Conservation (phyloP, 2,888 invertebrate species). For the Drosophila koepferae region DNA sequence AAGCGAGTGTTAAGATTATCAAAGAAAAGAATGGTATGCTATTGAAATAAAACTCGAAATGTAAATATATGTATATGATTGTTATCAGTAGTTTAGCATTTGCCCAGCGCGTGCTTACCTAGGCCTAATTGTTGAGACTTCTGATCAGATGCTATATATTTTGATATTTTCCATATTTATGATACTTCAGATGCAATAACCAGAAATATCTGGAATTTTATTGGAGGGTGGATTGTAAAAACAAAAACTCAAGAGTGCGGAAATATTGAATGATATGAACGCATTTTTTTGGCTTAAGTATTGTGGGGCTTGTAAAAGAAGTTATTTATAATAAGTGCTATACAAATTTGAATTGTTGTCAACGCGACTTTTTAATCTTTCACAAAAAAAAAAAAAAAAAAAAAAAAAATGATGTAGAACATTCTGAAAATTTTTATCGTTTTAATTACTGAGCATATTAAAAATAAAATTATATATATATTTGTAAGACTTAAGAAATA, state of each 20-base stretch:
- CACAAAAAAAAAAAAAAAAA: no score
- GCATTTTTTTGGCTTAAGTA: not conserved
- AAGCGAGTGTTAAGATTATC: not conserved
- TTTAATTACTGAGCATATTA: no score
- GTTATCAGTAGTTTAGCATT: not conserved
- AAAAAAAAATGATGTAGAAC: no score
- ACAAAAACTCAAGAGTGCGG: not conserved
- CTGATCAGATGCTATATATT: not conserved
- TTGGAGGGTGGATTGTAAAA: not conserved
- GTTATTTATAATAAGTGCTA: not conserved
- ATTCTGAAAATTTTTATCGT: no score
- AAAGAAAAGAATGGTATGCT: not conserved
- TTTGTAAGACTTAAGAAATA: no score
- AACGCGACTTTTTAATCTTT: no score
- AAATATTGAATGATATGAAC: not conserved
- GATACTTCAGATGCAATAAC: not conserved
- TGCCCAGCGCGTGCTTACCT: not conserved
- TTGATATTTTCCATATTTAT: conserved; percentile 1
- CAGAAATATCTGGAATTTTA: not conserved
- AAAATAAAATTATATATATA: no score
- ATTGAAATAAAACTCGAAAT: not conserved
- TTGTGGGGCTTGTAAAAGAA: not conserved
- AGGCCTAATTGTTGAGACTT: not conserved
- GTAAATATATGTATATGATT: conserved; percentile 4
- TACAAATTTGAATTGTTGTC: no score